Conservation (phyloP, 1,140 invertebrate genomes). For the Solenopsis invicta region DNA sequence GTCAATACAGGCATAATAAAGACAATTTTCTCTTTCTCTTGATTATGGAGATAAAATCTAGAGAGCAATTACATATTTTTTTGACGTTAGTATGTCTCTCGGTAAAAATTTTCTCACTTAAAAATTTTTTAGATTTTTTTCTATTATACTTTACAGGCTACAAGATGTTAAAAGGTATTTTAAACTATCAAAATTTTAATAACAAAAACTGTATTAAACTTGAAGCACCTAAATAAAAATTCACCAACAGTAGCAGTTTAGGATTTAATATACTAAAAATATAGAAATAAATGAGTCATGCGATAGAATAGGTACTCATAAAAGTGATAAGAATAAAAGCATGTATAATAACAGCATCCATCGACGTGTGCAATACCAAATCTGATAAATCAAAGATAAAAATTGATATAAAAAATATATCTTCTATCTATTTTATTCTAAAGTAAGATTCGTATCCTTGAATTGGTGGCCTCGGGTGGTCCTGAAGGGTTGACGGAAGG, state of each 20-base stretch:
- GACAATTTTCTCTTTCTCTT: neutral
- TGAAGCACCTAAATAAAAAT: too few species aligned
- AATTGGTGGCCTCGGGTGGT: neutral
- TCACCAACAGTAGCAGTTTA: too few species aligned
- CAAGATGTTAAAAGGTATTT: too few species aligned
- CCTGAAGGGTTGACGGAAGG: conserved; percentile 23
- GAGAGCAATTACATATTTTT: too few species aligned
- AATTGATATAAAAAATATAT: neutral
- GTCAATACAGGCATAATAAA: neutral
- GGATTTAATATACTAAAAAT: too few species aligned
- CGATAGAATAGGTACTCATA: neutral
- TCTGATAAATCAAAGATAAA: neutral
- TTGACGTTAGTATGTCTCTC: too few species aligned
- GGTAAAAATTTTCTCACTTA: too few species aligned
- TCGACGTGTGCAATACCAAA: neutral
- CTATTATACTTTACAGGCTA: too few species aligned
- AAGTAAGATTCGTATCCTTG: neutral
- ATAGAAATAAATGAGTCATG: neutral
- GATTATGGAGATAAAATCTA: neutral
- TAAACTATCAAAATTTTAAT: too few species aligned
- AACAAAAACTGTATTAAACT: too few species aligned
- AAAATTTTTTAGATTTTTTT: too few species aligned
- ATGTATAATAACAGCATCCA: neutral
- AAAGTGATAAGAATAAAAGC: neutral
- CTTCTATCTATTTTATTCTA: neutral